Conservation (phyloP, 2,888 invertebrate species). For the Incurvaria masculella region DNA sequence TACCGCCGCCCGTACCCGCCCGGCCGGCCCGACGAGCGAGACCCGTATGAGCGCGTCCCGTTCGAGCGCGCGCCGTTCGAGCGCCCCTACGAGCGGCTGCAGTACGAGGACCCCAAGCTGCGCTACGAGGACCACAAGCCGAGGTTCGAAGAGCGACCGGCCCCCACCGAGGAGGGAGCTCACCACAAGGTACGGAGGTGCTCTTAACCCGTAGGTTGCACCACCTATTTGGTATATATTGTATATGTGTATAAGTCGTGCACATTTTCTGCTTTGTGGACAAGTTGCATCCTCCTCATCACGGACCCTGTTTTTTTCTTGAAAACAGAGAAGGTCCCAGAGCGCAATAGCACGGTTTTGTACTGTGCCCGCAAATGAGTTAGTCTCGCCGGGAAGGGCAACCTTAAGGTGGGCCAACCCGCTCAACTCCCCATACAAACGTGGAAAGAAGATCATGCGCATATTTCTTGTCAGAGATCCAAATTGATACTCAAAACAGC, state of each 20-base stretch:
- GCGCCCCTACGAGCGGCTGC: constrained; percentile 29
- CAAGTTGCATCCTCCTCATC: no score
- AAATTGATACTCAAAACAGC: no score
- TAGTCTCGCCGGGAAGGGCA: no score
- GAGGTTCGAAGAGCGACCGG: constrained; percentile 36
- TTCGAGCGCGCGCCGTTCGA: constrained; percentile 29
- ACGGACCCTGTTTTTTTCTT: no score
- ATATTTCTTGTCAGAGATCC: no score
- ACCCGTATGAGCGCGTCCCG: constrained; percentile 31
- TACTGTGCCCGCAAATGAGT: no score
- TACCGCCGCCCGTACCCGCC: constrained; percentile 25
- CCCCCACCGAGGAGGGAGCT: constrained; percentile 30
- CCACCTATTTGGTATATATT: not conserved
- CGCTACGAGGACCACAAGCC: constrained; percentile 19
- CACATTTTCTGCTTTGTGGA: no score
- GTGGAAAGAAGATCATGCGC: no score
- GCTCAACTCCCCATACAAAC: no score
- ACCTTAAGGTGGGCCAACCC: no score
- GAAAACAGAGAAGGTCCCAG: no score
- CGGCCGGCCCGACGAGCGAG: constrained; percentile 26
- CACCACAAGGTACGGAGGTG: constrained; percentile 33
- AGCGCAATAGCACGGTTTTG: no score
- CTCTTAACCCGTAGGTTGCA: not conserved
- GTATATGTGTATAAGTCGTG: not conserved
- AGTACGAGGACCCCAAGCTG: constrained; percentile 6